Evolutionary conservation across 2,888 invertebrate species (phyloP).

Genomic region (Acholoe squamosa): DNA sequence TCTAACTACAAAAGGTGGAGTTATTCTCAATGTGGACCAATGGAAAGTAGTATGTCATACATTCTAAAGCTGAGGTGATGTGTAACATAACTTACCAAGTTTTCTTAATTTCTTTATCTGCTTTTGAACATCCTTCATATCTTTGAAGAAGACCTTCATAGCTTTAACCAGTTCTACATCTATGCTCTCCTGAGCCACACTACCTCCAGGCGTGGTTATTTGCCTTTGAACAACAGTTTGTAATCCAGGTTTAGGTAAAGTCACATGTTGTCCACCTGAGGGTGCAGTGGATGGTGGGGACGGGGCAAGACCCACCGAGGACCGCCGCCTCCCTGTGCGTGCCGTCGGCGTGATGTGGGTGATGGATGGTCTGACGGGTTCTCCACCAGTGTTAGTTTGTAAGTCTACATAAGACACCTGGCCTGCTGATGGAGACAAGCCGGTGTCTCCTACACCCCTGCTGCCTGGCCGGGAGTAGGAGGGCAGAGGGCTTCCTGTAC

Average conservation of each 20-base stretch:
- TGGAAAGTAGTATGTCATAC: no score
- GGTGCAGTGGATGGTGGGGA: background rate
- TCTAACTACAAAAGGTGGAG: no score
- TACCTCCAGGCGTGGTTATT: background rate
- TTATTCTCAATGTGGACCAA: no score
- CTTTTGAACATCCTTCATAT: conserved; percentile 73
- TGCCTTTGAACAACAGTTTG: background rate
- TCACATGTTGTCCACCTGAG: background rate
- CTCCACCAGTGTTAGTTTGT: background rate
- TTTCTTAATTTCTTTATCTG: conserved; percentile 71
- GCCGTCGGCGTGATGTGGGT: background rate
- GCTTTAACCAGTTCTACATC: conserved; percentile 76
- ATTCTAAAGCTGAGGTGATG: no score
- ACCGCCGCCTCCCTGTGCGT: background rate
- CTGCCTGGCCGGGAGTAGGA: background rate
- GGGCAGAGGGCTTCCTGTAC: background rate
- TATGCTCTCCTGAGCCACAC: conserved; percentile 47
- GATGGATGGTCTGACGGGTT: background rate
- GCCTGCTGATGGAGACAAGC: background rate
- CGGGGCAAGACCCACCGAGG: background rate
- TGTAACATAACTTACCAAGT: conserved; percentile 66
- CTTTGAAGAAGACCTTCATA: conserved; percentile 74
- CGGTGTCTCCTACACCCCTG: background rate
- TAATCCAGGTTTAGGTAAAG: background rate
- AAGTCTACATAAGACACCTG: background rate